A percentile compares a stretch with the other conserved stretches of the same genome.
Evolutionary conservation across 1,140 invertebrate species (phyloP).

Genomic region (Pseudachorutes palmiensis): DNA sequence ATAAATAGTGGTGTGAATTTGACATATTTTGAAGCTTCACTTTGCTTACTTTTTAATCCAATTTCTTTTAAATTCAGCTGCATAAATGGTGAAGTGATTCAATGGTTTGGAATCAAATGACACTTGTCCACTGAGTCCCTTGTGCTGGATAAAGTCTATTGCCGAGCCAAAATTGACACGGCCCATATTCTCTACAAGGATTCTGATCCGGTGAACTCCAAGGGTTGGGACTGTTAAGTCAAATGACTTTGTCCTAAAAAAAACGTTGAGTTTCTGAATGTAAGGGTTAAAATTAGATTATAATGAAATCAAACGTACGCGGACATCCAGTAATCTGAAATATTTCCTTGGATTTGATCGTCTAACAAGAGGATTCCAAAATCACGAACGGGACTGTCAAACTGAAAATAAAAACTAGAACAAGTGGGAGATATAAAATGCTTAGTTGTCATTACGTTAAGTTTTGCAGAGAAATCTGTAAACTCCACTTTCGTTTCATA

Average conservation of each 20-base stretch:
- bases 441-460: background rate
- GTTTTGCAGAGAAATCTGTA: constrained; percentile 4
- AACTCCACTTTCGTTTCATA: constrained; percentile 43
- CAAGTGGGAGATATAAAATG: background rate
- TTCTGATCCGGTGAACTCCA: constrained; percentile 39
- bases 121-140: constrained; percentile 45
- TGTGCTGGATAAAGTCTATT: constrained; percentile 42
- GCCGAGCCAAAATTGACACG: constrained; percentile 46
- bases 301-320: background rate
- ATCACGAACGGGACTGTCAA: constrained; percentile 46
- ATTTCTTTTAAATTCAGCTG: constrained; percentile 45
- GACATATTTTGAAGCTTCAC: too few relatives aligned
- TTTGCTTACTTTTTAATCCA: constrained; percentile 41
- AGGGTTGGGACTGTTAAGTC: background rate
- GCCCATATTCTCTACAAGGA: constrained; percentile 49
- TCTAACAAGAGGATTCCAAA: constrained; percentile 48
- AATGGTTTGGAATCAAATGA: constrained; percentile 40
- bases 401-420: background rate
- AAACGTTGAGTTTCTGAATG: background rate
- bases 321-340: constrained; percentile 43
- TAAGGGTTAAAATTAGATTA: background rate
- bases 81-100: constrained; percentile 43
- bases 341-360: constrained; percentile 41
- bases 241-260: background rate
- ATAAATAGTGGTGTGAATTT: background rate